Evolutionary conservation across 2,797 vertebrate species (phyloP).

Genomic region (Tangara arthus): DNA sequence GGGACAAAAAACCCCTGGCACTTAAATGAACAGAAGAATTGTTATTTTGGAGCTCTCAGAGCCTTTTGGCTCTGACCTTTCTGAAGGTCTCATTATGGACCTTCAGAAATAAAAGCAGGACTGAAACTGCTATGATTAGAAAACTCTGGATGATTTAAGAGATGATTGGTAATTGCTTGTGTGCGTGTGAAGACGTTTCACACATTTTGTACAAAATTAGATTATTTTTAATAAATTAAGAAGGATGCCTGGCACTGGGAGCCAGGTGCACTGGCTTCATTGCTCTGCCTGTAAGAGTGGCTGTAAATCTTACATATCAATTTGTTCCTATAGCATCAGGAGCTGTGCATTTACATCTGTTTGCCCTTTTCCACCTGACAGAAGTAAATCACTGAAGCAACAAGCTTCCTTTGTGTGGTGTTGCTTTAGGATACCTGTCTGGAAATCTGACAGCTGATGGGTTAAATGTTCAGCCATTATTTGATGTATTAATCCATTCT

Average conservation of each 20-base stretch:
- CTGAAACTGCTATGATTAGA: background rate
- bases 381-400: background rate
- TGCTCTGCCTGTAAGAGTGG: background rate
- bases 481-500: background rate
- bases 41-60: background rate
- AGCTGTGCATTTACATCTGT: background rate
- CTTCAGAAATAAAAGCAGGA: background rate
- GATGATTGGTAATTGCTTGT: background rate
- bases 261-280: background rate
- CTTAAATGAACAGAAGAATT: background rate
- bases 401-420: background rate
- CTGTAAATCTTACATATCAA: background rate
- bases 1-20: rapidly evolving
- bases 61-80: background rate
- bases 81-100: background rate
- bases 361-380: background rate
- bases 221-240: background rate
- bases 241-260: background rate
- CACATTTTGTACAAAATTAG: background rate
- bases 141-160: background rate
- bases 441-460: background rate
- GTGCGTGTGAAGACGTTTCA: background rate
- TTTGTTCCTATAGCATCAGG: background rate
- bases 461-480: background rate
- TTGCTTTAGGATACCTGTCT: background rate